Evolutionary conservation across 2,888 invertebrate genomes (phyloP), one percentile per base, ranked within the genome.

Genomic region (Brenthis ino): DNA sequence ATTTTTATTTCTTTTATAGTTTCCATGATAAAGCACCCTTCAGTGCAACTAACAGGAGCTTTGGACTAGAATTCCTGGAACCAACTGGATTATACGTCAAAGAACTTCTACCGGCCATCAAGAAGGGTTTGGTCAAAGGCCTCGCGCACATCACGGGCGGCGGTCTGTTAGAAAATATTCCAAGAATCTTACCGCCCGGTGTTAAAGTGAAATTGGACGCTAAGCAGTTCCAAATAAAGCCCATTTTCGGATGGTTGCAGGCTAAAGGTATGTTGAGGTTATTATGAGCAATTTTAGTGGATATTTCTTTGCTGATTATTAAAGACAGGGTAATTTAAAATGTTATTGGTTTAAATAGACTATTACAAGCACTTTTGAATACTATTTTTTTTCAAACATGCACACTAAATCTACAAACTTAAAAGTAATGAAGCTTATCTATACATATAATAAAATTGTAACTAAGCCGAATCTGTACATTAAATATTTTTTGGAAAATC

Each of bases 71-170:
- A 81, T 93, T 99, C 67, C 93, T 98, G 5, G 94, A 94, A 0
- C 98, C 99, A 0, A 98, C 99, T 0, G 96, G 95, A 70, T 95
- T 99, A 68, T 99, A 99, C 89, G 96, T 97, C 0, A 94, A 94
- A 74, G 93, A 95, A 11, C 85, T 99, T 0, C 86, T 98, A 57
- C 95, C 96, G 0, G 94, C 96, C 4, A 86, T 98, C 57, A 94
- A 94, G 79, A 93, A 94, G 2, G 95, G 95, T 11, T 89, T 95
- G 57, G 93, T 99, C 1, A 98, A 98, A 82, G 98, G 96, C 0
- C 94, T 98, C 75, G 98, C 98, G 0, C 99, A 99, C 81, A 98
- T 99, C 68, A 98, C 98, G 0, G 98, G 98, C 0, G 98, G 98
- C 0, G 99, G 99, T 0, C 91, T 99, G 3, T 84, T 95, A 6